Percentiles rank a stretch among this genome's conserved stretches.
phyloP scores from a whole-genome alignment of 2,888 invertebrate species.

The Eupeodes luniger region DNA sequence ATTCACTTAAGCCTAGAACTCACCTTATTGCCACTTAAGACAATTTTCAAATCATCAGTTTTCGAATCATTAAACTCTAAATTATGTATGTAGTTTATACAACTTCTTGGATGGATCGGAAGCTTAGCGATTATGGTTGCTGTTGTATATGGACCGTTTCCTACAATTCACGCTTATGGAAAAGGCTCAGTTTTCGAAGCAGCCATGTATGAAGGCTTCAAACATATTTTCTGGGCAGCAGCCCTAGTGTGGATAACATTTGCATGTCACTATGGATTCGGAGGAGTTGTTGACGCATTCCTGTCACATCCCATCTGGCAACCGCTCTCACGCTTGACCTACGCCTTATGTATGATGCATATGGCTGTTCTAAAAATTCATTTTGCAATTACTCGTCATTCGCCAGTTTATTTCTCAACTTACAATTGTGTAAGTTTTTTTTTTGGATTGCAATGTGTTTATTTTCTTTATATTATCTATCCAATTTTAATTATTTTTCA shows the following conservation, averaged over 20 bases:
- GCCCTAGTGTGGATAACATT: slow-evolving; percentile 74
- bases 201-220: slow-evolving; percentile 70
- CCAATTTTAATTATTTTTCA: background rate
- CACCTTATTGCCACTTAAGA: too few species aligned
- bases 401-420: slow-evolving; percentile 46
- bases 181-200: slow-evolving; percentile 50
- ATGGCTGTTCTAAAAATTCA: slow-evolving; percentile 44
- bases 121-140: slow-evolving; percentile 37
- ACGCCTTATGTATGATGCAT: slow-evolving; percentile 70
- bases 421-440: slow-evolving; percentile 45
- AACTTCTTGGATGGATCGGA: slow-evolving; percentile 47
- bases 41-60: too few species aligned
- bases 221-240: slow-evolving; percentile 69
- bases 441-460: too few species aligned
- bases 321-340: slow-evolving; percentile 72
- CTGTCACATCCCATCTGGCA: slow-evolving; percentile 71
- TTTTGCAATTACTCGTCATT: slow-evolving; percentile 21
- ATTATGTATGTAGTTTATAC: background rate
- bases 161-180: background rate
- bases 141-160: slow-evolving; percentile 59
- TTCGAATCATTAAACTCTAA: too few species aligned
- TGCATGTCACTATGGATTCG: slow-evolving; percentile 72
- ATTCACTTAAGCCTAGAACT: too few species aligned
- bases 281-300: slow-evolving; percentile 72
- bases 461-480: background rate